These are phyloP conservation scores for Kryptolebias ocellatus DNA, from an alignment of 2,797 vertebrate genomes.

Conservation along the genomic window DNA sequence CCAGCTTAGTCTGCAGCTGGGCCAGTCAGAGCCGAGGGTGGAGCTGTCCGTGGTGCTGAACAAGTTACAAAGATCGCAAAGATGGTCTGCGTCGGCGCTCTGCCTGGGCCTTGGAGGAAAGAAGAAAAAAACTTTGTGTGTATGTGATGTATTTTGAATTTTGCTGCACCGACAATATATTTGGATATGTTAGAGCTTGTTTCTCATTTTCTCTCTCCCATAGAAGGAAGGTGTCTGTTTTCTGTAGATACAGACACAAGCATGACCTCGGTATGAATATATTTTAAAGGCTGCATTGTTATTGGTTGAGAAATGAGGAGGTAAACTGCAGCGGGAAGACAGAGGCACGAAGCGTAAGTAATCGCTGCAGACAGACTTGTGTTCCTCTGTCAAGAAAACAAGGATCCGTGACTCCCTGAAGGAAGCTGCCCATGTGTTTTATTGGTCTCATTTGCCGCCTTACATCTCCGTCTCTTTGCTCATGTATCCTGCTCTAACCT, in stretches of 20 bases:
- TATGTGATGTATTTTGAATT: conserved; percentile 44
- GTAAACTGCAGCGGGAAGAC: conserved; percentile 44
- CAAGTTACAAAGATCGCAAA: background rate
- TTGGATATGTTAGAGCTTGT: conserved; percentile 31
- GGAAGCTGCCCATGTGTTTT: conserved; percentile 64
- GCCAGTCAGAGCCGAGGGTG: background rate
- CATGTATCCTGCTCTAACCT: conserved; percentile 49
- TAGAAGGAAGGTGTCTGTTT: background rate
- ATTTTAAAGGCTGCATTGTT: conserved; percentile 42
- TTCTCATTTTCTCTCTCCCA: conserved; percentile 7
- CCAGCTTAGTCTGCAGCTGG: conserved; percentile 29
- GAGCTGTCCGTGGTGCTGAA: conserved; percentile 55
- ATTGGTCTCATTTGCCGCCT: conserved; percentile 71
- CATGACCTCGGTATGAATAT: conserved; percentile 19
- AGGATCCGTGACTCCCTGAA: conserved; percentile 62
- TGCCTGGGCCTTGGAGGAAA: conserved; percentile 17
- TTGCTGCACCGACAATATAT: conserved; percentile 40
- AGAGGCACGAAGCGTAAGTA: conserved; percentile 45
- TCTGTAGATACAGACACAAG: conserved; percentile 38
- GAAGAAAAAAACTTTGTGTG: conserved; percentile 21
- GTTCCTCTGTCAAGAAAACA: conserved; percentile 65
- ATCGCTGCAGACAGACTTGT: conserved; percentile 62
- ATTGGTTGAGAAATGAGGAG: conserved; percentile 31
- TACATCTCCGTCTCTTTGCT: conserved; percentile 58
- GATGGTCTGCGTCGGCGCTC: conserved; percentile 6